Percentiles rank a stretch among this genome's conserved stretches.
These are phyloP conservation scores for Cryptus armator DNA, from an alignment of 2,888 invertebrate genomes.

Conservation along the genomic window DNA sequence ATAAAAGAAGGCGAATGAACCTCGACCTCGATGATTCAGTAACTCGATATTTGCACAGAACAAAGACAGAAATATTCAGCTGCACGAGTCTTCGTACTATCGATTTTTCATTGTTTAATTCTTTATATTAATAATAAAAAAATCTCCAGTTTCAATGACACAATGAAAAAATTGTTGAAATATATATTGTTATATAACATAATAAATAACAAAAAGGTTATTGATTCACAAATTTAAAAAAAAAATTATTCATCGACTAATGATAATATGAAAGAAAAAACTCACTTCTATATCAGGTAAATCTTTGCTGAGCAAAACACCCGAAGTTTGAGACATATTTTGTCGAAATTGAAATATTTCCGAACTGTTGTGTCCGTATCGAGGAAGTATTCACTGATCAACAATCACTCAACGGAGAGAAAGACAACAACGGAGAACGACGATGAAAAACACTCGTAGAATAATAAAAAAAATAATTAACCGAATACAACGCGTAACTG, in stretches of 20 bases:
- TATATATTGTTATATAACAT: no score
- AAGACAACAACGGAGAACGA: not conserved
- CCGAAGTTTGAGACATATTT: constrained; percentile 47
- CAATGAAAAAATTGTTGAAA: no score
- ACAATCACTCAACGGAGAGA: constrained; percentile 5
- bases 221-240: not conserved
- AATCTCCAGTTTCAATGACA: no score
- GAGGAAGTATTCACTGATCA: not conserved
- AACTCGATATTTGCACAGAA: no score
- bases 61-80: no score
- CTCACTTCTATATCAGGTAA: constrained; percentile 94
- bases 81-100: no score
- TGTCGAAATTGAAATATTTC: not conserved
- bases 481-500: constrained; percentile 70
- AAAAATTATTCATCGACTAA: constrained; percentile 2
- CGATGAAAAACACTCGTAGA: not conserved
- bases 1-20: no score
- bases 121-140: no score
- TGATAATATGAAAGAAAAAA: constrained; percentile 65
- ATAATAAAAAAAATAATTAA: not conserved
- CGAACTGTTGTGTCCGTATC: not conserved
- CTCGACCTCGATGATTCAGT: no score
- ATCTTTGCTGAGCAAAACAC: constrained; percentile 88
- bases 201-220: no score
- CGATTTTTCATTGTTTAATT: no score